Conservation (phyloP, 2,113 vertebrate species). For the Cairina moschata region DNA sequence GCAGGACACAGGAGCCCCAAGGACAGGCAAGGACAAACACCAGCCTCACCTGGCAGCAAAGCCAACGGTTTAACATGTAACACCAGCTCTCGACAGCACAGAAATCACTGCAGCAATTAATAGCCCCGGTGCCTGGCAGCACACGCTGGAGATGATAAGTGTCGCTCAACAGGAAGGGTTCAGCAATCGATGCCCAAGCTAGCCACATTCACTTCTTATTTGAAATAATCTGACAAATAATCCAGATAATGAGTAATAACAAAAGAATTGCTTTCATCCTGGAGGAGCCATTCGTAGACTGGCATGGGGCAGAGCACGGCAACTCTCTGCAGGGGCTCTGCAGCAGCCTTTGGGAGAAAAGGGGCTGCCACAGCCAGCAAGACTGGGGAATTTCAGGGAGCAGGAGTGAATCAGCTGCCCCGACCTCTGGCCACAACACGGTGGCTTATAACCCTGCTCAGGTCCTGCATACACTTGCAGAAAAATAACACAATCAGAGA, state of each 20-base stretch:
- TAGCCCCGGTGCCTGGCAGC: slow-evolving; percentile 9
- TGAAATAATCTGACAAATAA: background rate
- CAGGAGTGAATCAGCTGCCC: background rate
- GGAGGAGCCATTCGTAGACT: background rate
- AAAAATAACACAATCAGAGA: background rate
- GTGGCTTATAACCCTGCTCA: background rate
- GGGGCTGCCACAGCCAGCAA: rapidly evolving
- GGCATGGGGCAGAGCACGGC: background rate
- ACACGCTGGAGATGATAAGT: slow-evolving; percentile 23
- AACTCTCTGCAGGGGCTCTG: background rate
- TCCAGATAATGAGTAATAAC: background rate
- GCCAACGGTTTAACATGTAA: background rate
- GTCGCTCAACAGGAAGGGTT: background rate
- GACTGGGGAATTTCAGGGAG: background rate
- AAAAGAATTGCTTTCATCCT: background rate
- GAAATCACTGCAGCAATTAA: background rate
- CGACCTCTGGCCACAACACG: background rate
- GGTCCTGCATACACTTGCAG: background rate
- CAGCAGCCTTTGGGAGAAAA: background rate
- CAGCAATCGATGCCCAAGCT: background rate
- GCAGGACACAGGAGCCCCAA: background rate
- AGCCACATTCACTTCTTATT: background rate
- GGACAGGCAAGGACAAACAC: background rate
- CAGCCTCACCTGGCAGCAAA: background rate
- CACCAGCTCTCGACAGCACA: background rate